phyloP scores from a whole-genome alignment of 2,888 invertebrate species.

The Chelonus formosanus region DNA sequence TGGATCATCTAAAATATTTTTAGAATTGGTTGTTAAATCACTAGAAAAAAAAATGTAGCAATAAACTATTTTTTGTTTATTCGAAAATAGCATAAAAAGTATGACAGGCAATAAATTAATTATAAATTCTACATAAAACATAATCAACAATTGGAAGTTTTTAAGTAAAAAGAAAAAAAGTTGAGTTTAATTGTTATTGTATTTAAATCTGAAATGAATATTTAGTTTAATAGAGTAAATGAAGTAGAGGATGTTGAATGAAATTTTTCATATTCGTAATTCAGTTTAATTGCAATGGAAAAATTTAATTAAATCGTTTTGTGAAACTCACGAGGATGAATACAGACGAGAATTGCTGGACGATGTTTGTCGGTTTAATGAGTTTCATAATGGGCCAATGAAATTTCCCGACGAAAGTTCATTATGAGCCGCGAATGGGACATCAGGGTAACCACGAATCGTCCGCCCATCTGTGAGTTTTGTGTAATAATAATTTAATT shows the following conservation, averaged over 20 bases:
- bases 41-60: too few relatives aligned
- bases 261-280: slow-evolving; percentile 4
- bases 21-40: too few relatives aligned
- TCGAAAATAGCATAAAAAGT: too few relatives aligned
- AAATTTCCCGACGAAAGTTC: slow-evolving; percentile 59
- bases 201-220: too few relatives aligned
- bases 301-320: slow-evolving; percentile 12
- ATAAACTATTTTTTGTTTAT: too few relatives aligned
- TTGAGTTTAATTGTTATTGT: too few relatives aligned
- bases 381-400: slow-evolving; percentile 60
- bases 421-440: slow-evolving; percentile 47
- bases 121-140: too few relatives aligned
- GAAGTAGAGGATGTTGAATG: not conserved
- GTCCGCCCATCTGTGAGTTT: slow-evolving; percentile 55
- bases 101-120: too few relatives aligned
- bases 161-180: too few relatives aligned
- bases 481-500: slow-evolving; percentile 57
- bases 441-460: slow-evolving; percentile 36
- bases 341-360: slow-evolving; percentile 34
- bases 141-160: too few relatives aligned
- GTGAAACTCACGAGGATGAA: slow-evolving; percentile 1
- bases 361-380: slow-evolving; percentile 50
- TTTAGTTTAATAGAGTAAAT: not conserved
- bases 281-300: slow-evolving; percentile 4
- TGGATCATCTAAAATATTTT: too few relatives aligned